These are phyloP conservation scores for Drosophila sordidapex DNA, from an alignment of 2,888 invertebrate species.

Conservation along the genomic window DNA sequence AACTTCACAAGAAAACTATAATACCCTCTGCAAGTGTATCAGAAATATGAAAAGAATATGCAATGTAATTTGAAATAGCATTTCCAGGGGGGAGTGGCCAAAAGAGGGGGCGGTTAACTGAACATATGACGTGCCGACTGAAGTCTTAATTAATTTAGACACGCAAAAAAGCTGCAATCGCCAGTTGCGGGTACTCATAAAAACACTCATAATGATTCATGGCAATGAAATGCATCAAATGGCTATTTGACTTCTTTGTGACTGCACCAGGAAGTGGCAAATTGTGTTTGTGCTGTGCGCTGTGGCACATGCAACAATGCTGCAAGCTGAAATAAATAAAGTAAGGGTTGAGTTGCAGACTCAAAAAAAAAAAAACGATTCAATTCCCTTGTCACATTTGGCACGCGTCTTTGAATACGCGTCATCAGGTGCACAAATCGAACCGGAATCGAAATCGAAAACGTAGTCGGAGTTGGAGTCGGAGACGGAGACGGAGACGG, in stretches of 20 bases:
- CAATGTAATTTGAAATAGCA: slow-evolving; percentile 28
- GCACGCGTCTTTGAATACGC: slow-evolving; percentile 68
- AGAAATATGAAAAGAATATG: slow-evolving; percentile 1
- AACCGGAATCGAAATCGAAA: neutral
- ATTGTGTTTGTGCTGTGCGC: neutral
- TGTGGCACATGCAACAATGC: slow-evolving; percentile 36
- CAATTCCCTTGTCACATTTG: slow-evolving; percentile 67
- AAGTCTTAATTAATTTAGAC: slow-evolving; percentile 75
- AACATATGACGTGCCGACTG: slow-evolving; percentile 66
- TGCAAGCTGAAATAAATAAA: slow-evolving; percentile 7
- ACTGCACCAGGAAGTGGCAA: slow-evolving; percentile 10
- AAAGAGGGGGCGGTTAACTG: slow-evolving; percentile 3
- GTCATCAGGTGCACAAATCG: slow-evolving; percentile 65
- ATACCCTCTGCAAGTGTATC: neutral
- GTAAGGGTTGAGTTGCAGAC: slow-evolving; percentile 2
- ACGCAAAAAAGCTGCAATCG: slow-evolving; percentile 64
- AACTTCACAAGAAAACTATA: neutral
- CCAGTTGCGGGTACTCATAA: slow-evolving; percentile 53
- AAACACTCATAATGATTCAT: slow-evolving; percentile 69
- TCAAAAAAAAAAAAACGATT: neutral
- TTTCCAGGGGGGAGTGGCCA: neutral
- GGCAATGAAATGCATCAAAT: slow-evolving; percentile 60
- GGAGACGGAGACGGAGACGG: neutral
- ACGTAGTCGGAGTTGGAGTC: neutral
- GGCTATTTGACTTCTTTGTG: slow-evolving; percentile 33